Percentiles rank a stretch among this genome's conserved stretches.
phyloP scores from a whole-genome alignment of 2,888 invertebrate genomes.

The Adelognathus sp. region DNA sequence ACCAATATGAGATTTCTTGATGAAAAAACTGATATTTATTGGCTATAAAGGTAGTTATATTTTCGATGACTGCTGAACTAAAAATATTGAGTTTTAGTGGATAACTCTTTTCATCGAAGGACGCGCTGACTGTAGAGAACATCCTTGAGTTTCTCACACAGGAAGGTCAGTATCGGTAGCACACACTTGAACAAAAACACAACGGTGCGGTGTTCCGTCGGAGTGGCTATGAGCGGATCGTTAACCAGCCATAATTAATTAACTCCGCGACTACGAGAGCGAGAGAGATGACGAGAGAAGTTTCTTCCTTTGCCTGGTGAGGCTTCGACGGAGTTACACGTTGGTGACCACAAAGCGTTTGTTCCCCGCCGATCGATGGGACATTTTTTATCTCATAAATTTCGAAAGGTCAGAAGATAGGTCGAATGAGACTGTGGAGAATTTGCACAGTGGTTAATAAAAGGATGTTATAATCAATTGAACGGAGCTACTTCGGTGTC shows the following conservation, averaged over 20 bases:
- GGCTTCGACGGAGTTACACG: conserved; percentile 1
- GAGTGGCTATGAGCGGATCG: conserved; percentile 52
- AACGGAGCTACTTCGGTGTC: not conserved
- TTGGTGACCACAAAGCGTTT: not conserved
- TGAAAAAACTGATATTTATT: too few species aligned
- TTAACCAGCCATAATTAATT: conserved; percentile 53
- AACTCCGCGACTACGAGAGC: conserved; percentile 11
- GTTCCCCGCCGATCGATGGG: conserved; percentile 24
- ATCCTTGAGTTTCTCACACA: not conserved
- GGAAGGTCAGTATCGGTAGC: conserved; percentile 42
- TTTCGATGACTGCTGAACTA: too few species aligned
- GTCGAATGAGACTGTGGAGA: not conserved
- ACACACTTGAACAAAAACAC: not conserved
- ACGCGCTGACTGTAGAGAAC: too few species aligned
- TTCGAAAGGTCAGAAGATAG: conserved; percentile 41
- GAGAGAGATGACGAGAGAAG: not conserved
- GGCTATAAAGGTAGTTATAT: too few species aligned
- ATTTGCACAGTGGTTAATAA: conserved; percentile 8
- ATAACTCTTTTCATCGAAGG: too few species aligned
- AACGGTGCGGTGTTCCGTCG: conserved; percentile 16
- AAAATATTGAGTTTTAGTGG: too few species aligned
- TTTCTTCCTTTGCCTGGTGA: conserved; percentile 24
- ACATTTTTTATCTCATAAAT: conserved; percentile 12
- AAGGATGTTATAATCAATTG: conserved; percentile 2
- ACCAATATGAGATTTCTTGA: too few species aligned